Evolutionary conservation across 2,888 invertebrate species (phyloP), one percentile per base, ranked within the genome.

Genomic region (Atherix ibis): DNA sequence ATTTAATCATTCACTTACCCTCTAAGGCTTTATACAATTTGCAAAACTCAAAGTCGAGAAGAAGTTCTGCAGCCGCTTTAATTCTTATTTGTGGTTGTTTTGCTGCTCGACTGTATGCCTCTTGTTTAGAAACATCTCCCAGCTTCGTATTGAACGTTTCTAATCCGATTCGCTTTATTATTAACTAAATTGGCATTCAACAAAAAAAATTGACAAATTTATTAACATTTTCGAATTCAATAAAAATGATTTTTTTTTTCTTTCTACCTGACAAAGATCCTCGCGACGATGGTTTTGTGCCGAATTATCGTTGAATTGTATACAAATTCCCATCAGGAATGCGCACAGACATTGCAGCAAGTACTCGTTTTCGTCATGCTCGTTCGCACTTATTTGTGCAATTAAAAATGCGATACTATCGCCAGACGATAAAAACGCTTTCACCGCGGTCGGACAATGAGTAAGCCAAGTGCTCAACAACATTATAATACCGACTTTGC

Each of bases 41-140:
- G 50, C 94, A 92, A 65, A 95, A 98, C 62, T 94, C 89, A 55
- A 85, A 88, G 59, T 98, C 97, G 27, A 98, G 68, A 35, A 94
- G 64, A 13, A 95, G 68, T 42, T 95, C 92, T 1, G 65, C 64
- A 3, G 84, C 65, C 35, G 71, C 66, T 54, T 76, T 77, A 9
- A 79, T 82, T 28, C 76, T 69, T 18, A 87, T 72, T 60, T 95
- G 92, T 1, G 97, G 92, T 49, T 87, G 87, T 55, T 97, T 95
- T 14, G 88, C 77, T 12, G 95, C 89, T 50, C 77, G 74, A 36
- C 82, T 84, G 63, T 95, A 98, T 27, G 78, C 70, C 63, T 97
- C 97, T 53, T 88, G 87, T 33, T 82, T 75, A 0, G 83, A 73
- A 35, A 97, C 79, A 45, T 87, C 83, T 33, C 76, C 73, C 37